phyloP scores from a whole-genome alignment of 2,797 vertebrate genomes.

The Coilia nasus region DNA sequence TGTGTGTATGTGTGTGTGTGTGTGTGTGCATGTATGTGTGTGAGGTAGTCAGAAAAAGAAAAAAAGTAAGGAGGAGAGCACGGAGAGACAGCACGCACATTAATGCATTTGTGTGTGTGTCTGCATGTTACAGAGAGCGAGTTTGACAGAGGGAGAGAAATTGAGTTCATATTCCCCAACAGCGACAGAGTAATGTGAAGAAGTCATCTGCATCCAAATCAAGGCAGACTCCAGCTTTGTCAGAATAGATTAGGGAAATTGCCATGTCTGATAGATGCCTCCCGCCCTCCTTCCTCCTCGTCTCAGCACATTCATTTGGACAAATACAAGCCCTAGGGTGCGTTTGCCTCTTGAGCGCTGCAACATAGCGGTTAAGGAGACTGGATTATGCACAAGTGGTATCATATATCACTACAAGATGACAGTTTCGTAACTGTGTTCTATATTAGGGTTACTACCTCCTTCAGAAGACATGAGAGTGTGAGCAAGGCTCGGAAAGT shows the following conservation, averaged over 20 bases:
- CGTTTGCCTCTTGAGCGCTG: background rate
- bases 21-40: background rate
- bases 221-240: conserved; percentile 74
- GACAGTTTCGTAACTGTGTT: background rate
- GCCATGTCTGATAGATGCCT: background rate
- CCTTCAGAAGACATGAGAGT: background rate
- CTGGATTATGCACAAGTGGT: background rate
- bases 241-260: conserved; percentile 55
- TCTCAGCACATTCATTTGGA: background rate
- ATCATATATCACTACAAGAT: conserved; percentile 9
- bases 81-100: background rate
- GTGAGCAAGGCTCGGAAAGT: background rate
- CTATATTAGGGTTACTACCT: background rate
- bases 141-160: conserved; percentile 29
- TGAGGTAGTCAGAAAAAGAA: background rate
- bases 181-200: conserved; percentile 40
- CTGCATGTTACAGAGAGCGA: conserved; percentile 48
- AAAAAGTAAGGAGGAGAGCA: conserved; percentile 44
- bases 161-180: background rate
- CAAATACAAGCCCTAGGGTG: background rate
- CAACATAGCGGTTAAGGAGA: conserved; percentile 1
- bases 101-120: conserved; percentile 16
- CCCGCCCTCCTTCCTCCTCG: background rate
- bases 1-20: background rate
- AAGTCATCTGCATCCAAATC: conserved; percentile 79